A percentile compares a stretch with the other conserved stretches of the same genome.
phyloP scores from a whole-genome alignment of 2,113 vertebrate genomes.

The Pomatostomus ruficeps region DNA sequence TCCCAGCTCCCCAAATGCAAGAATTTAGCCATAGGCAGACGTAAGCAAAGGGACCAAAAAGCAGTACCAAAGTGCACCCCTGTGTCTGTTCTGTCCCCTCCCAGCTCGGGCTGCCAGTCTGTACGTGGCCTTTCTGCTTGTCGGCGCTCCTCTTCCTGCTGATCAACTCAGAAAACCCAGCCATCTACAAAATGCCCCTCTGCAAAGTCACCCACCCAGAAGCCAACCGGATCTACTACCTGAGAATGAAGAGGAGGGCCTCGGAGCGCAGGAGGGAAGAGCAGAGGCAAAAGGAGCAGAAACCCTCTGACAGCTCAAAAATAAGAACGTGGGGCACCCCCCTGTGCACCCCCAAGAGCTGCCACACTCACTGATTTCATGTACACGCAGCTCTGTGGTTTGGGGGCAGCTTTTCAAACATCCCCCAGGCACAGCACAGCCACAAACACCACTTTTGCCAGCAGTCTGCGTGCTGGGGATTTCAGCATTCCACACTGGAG shows the following conservation, averaged over 20 bases:
- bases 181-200: constrained; percentile 86
- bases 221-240: constrained; percentile 82
- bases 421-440: neutral
- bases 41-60: neutral
- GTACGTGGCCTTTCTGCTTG: constrained; percentile 96
- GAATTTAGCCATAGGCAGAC: neutral
- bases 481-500: neutral
- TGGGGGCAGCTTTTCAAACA: neutral
- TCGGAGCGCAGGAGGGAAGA: constrained; percentile 9
- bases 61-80: neutral
- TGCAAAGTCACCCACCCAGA: constrained; percentile 89
- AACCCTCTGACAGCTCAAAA: neutral
- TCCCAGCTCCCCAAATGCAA: neutral
- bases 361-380: neutral
- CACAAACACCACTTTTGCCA: neutral
- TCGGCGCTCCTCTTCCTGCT: constrained; percentile 87
- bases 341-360: neutral
- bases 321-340: neutral
- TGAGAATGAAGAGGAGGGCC: constrained; percentile 35
- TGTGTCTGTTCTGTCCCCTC: neutral
- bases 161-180: constrained; percentile 79
- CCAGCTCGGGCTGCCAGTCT: constrained; percentile 88
- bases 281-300: neutral
- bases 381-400: rapidly evolving
- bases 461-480: neutral